Conservation (phyloP, 2,797 vertebrate genomes). For the Rhynchonycteris naso region DNA sequence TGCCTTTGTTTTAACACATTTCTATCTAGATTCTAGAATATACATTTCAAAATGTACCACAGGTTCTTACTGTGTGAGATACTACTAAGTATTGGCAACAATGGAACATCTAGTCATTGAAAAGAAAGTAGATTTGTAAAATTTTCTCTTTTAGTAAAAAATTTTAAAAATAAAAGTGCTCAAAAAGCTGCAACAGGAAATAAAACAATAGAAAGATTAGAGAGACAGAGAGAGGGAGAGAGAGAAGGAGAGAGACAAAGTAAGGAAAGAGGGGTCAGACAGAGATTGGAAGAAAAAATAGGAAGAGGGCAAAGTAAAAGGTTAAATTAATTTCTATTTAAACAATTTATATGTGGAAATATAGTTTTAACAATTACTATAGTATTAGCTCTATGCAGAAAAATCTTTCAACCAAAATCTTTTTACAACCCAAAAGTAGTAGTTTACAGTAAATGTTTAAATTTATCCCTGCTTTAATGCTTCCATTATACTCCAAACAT, state of each 20-base stretch:
- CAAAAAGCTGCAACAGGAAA: not conserved
- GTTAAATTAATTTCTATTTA: not conserved
- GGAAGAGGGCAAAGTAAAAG: not conserved
- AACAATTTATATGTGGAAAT: not conserved
- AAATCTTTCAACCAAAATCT: not conserved
- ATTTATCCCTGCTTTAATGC: not conserved
- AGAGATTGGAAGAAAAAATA: not conserved
- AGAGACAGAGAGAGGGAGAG: not conserved
- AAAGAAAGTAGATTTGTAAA: conserved; percentile 20
- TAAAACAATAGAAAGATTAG: not conserved
- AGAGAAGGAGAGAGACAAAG: not conserved
- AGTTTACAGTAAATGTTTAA: not conserved
- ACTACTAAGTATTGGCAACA: conserved; percentile 51
- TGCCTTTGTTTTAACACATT: not conserved
- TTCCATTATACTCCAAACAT: not conserved
- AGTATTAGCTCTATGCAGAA: not conserved
- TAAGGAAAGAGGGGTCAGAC: not conserved
- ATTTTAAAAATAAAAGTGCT: not conserved
- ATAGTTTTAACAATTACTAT: not conserved
- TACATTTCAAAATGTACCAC: not conserved
- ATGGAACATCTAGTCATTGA: not conserved
- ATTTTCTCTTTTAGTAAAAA: not conserved
- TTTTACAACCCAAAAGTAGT: not conserved
- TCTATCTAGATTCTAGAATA: not conserved
- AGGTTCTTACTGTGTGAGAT: not conserved